These are phyloP conservation scores for Polypedilum vanderplanki DNA, from an alignment of 1,140 invertebrate genomes.

Conservation along the genomic window DNA sequence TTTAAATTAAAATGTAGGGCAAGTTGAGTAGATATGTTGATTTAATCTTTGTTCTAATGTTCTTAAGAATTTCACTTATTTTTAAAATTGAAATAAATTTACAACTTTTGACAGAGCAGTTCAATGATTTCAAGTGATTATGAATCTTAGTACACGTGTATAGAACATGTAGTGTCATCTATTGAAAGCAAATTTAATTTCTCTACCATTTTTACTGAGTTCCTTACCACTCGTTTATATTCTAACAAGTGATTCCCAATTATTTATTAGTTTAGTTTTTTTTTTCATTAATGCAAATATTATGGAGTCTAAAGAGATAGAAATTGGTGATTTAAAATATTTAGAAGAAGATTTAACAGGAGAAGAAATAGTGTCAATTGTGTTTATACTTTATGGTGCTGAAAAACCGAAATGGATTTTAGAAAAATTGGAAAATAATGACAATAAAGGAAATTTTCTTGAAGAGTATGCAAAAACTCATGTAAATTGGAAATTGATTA, in stretches of 20 bases:
- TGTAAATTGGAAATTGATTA: background rate
- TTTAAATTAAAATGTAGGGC: too few relatives aligned
- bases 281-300: background rate
- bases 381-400: background rate
- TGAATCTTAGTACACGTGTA: too few relatives aligned
- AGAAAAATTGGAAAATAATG: background rate
- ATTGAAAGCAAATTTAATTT: too few relatives aligned
- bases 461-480: background rate
- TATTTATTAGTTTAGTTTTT: background rate
- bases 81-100: too few relatives aligned
- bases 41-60: too few relatives aligned
- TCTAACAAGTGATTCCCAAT: background rate
- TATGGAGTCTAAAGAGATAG: background rate
- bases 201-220: background rate
- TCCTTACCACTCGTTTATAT: background rate
- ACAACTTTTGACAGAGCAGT: too few relatives aligned
- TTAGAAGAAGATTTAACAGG: background rate
- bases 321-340: background rate
- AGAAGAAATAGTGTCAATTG: background rate
- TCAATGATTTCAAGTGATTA: too few relatives aligned
- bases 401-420: background rate
- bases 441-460: background rate
- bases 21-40: too few relatives aligned
- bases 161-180: too few relatives aligned
- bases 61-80: too few relatives aligned